Conservation (phyloP, 2,888 invertebrate species). For the Mongoloraphidia duomilia region DNA sequence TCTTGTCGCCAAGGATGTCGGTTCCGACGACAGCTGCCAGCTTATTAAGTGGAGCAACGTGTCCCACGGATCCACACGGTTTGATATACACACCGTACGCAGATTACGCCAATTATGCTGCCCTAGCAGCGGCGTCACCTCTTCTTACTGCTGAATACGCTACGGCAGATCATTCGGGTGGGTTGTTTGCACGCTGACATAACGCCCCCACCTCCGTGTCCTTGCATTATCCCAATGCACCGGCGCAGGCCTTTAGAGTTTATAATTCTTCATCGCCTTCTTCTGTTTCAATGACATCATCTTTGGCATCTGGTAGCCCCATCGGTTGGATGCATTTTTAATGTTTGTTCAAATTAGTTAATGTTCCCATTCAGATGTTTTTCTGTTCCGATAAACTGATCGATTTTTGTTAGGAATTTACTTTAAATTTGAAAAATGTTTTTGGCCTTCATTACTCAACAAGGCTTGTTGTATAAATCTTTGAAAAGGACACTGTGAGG, state of each 20-base stretch:
- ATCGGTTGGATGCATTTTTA: slow-evolving; percentile 9
- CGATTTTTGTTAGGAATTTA: too few species aligned
- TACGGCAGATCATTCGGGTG: slow-evolving; percentile 86
- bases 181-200: slow-evolving; percentile 73
- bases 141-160: slow-evolving; percentile 70
- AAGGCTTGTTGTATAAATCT: too few species aligned
- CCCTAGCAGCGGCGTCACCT: slow-evolving; percentile 62
- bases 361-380: neutral
- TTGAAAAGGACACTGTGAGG: too few species aligned
- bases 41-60: slow-evolving; percentile 38
- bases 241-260: neutral
- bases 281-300: too few species aligned
- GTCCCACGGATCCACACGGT: slow-evolving; percentile 50
- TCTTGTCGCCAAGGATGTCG: slow-evolving; percentile 80
- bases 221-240: neutral
- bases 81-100: slow-evolving; percentile 75
- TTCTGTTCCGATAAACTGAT: too few species aligned
- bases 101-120: slow-evolving; percentile 84
- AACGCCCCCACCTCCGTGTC: neutral
- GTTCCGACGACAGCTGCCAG: slow-evolving; percentile 63
- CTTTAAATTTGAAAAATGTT: too few species aligned
- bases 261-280: neutral
- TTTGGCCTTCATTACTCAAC: too few species aligned
- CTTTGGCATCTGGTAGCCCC: too few species aligned
- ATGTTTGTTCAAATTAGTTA: slow-evolving; percentile 7